Evolutionary conservation across 2,797 vertebrate species (phyloP).

Genomic region (Philypnodon macrostomus): DNA sequence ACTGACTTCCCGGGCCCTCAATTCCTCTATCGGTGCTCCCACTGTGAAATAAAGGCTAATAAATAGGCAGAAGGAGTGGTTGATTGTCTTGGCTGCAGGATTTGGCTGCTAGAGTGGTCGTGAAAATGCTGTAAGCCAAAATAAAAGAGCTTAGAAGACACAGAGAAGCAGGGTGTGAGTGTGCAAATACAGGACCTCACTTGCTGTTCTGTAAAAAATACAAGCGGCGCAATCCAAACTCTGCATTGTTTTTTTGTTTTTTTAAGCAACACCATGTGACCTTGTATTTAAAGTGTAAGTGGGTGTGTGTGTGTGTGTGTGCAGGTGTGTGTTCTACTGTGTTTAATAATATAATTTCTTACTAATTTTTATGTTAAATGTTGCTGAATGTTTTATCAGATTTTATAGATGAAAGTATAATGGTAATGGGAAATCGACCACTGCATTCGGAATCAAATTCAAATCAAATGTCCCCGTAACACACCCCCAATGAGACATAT

Average conservation of each 20-base stretch:
- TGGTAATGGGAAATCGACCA: too few relatives aligned
- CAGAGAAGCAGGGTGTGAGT: neutral
- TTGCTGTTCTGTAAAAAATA: slow-evolving; percentile 8
- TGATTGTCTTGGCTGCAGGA: slow-evolving; percentile 19
- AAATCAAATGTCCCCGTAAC: neutral
- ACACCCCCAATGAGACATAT: neutral
- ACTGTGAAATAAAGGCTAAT: slow-evolving; percentile 39
- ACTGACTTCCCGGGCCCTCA: slow-evolving; percentile 1
- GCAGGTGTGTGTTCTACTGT: too few relatives aligned
- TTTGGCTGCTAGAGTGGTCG: neutral
- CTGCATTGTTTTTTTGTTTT: too few relatives aligned
- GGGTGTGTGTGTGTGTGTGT: too few relatives aligned
- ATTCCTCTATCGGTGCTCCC: slow-evolving; percentile 34
- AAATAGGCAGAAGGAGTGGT: slow-evolving; percentile 18
- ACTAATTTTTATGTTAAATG: too few relatives aligned
- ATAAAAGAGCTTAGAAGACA: neutral
- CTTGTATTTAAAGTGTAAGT: too few relatives aligned
- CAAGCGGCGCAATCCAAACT: slow-evolving; percentile 6
- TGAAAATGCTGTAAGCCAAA: neutral
- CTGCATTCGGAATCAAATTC: slow-evolving; percentile 26
- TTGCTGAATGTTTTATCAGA: too few relatives aligned
- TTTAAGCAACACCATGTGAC: too few relatives aligned
- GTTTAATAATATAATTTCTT: too few relatives aligned
- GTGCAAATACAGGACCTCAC: slow-evolving; percentile 8
- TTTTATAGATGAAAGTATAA: too few relatives aligned